Evolutionary conservation across 2,797 vertebrate species (phyloP).

Genomic region (Paguma larvata): DNA sequence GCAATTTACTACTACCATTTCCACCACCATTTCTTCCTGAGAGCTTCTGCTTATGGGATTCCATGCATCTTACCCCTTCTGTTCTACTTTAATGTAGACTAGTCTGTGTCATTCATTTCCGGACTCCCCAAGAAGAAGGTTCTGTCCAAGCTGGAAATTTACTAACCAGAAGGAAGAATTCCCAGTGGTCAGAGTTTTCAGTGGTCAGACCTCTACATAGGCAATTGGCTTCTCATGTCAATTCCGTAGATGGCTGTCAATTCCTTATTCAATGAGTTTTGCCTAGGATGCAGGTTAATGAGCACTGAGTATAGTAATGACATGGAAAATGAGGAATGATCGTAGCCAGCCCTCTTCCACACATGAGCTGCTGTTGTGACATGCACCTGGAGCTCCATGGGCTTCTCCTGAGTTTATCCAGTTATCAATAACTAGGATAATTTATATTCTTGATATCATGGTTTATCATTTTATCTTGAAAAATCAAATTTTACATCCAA

Average conservation of each 20-base stretch:
- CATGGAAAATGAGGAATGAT: too few relatives aligned
- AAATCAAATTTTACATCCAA: not conserved
- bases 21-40: not conserved
- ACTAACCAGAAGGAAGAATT: not conserved
- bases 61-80: not conserved
- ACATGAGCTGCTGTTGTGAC: not conserved
- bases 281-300: not conserved
- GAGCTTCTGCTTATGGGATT: not conserved
- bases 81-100: not conserved
- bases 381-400: not conserved
- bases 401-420: not conserved
- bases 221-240: not conserved
- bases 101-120: not conserved
- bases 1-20: not conserved
- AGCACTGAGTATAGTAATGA: not conserved
- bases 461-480: not conserved
- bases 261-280: not conserved
- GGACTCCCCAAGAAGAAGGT: not conserved
- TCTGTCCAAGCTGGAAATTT: not conserved
- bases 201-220: not conserved
- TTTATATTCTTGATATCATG: not conserved
- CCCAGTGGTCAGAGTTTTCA: not conserved
- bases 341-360: not conserved
- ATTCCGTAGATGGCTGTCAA: not conserved
- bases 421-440: not conserved